These are phyloP conservation scores for Peucedramus taeniatus DNA, from an alignment of 2,113 vertebrate genomes.

Conservation along the genomic window DNA sequence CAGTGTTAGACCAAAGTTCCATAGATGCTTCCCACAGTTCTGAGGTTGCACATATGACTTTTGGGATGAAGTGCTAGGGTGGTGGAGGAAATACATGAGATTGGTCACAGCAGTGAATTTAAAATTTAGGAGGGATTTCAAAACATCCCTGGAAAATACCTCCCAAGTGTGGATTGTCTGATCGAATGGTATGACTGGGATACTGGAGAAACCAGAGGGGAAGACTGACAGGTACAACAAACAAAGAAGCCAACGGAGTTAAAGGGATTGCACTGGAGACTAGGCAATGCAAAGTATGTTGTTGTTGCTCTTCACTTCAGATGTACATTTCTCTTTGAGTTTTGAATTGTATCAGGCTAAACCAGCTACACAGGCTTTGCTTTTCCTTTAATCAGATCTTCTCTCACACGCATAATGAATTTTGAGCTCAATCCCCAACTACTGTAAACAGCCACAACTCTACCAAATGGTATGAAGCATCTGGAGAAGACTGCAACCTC, in stretches of 20 bases:
- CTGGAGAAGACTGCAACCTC: background rate
- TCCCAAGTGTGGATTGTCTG: background rate
- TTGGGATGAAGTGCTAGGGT: background rate
- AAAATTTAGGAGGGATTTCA: background rate
- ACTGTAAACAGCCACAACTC: background rate
- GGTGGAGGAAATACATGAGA: background rate
- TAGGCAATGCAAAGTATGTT: background rate
- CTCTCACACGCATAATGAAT: background rate
- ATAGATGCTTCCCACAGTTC: background rate
- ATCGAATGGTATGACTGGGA: background rate
- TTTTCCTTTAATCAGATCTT: slow-evolving; percentile 1
- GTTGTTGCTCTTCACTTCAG: background rate
- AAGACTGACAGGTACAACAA: background rate
- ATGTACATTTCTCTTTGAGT: background rate
- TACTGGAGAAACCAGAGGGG: background rate
- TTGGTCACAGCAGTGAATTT: background rate
- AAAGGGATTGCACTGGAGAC: background rate
- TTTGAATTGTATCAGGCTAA: background rate
- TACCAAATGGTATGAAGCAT: background rate
- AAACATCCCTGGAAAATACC: background rate
- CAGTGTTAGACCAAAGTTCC: background rate
- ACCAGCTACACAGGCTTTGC: background rate
- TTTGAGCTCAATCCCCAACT: background rate
- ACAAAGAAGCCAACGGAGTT: background rate
- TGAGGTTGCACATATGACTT: rapidly evolving